A percentile compares a stretch with the other conserved stretches of the same genome.
These are phyloP conservation scores for Cordylochernes scorpioides DNA, from an alignment of 2,888 invertebrate species.

Conservation along the genomic window DNA sequence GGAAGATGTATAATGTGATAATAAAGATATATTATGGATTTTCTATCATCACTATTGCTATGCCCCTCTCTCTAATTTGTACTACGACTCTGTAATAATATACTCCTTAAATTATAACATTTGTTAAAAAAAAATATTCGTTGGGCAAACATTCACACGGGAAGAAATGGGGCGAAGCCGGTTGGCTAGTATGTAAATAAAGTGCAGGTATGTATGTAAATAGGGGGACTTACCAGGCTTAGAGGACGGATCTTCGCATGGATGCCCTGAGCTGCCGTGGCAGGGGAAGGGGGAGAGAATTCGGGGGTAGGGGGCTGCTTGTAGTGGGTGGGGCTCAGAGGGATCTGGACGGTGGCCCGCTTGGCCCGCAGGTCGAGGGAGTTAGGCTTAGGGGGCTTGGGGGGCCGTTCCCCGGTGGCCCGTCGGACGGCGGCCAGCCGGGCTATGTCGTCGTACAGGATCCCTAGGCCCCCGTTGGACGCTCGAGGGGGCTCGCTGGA, in stretches of 20 bases:
- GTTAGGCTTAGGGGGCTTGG: constrained; percentile 11
- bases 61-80: too few relatives aligned
- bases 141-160: too few relatives aligned
- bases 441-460: too few relatives aligned
- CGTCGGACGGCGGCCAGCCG: too few relatives aligned
- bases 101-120: not conserved
- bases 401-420: constrained; percentile 4
- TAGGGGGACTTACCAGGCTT: constrained; percentile 53
- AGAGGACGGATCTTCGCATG: constrained; percentile 64
- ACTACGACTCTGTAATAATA: too few relatives aligned
- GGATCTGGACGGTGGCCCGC: constrained; percentile 22
- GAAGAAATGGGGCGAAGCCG: too few relatives aligned
- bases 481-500: constrained; percentile 9
- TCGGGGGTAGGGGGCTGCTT: constrained; percentile 76
- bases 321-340: constrained; percentile 65
- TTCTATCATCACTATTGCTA: too few relatives aligned
- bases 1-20: too few relatives aligned
- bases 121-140: not conserved
- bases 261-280: constrained; percentile 62
- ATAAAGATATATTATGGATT: too few relatives aligned
- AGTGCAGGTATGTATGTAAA: too few relatives aligned
- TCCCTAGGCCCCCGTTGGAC: too few relatives aligned
- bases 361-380: constrained; percentile 11
- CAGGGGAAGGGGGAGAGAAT: constrained; percentile 70
- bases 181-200: too few relatives aligned